Percentiles rank a stretch among this genome's conserved stretches.
Conservation (phyloP, 2,888 invertebrate genomes). For the Dusona sp. region DNA sequence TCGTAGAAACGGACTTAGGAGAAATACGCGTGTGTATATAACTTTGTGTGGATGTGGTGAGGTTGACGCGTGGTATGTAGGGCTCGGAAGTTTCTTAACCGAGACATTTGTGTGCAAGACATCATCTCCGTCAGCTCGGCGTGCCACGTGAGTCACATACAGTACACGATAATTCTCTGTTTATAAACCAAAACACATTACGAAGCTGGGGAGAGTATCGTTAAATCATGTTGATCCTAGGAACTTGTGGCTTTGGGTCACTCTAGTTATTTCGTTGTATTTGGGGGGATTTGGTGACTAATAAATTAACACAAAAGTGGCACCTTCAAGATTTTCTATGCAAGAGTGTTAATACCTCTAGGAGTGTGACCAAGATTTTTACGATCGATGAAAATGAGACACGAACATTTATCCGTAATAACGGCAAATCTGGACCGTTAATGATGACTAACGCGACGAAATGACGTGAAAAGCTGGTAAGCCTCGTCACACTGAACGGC, state of each 20-base stretch:
- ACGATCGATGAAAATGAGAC: neutral
- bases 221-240: constrained; percentile 33
- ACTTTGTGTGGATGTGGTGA: neutral
- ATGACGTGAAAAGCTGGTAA: constrained; percentile 23
- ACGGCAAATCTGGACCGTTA: constrained; percentile 3
- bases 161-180: constrained; percentile 6
- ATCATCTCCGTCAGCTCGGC: constrained; percentile 34
- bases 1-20: constrained; percentile 25
- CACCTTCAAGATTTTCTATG: neutral
- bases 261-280: constrained; percentile 29
- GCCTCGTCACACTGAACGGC: constrained; percentile 75
- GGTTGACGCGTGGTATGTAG: constrained; percentile 9
- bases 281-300: neutral
- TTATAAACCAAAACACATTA: constrained; percentile 9
- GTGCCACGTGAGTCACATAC: constrained; percentile 49
- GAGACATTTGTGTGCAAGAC: constrained; percentile 55
- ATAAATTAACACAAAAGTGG: neutral
- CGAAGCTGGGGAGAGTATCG: constrained; percentile 2
- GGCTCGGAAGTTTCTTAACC: constrained; percentile 18
- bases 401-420: neutral
- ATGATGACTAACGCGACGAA: neutral
- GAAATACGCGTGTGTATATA: constrained; percentile 20
- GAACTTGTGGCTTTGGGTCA: constrained; percentile 11
- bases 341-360: neutral
- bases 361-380: neutral